phyloP scores from a whole-genome alignment of 2,113 vertebrate species.

The Neotoma lepida region DNA sequence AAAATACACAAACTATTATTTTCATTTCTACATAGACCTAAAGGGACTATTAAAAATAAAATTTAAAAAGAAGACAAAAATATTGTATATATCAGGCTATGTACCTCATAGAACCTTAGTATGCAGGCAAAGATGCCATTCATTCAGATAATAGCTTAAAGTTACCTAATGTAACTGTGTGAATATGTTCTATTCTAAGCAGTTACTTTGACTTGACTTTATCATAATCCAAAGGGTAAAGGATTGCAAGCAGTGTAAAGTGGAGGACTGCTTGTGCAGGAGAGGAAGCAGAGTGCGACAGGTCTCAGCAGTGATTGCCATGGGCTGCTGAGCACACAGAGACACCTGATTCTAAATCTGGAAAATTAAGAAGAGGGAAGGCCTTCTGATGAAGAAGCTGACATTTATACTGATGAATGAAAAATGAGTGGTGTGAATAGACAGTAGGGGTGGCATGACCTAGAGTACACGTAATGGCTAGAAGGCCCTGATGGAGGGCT shows the following conservation, averaged over 20 bases:
- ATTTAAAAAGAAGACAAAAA: background rate
- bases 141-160: background rate
- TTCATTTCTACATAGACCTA: background rate
- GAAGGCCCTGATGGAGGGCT: background rate
- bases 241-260: rapidly evolving
- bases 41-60: background rate
- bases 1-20: background rate
- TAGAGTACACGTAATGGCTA: background rate
- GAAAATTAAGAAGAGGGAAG: background rate
- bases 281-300: background rate
- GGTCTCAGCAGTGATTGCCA: background rate
- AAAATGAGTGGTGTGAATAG: background rate
- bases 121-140: background rate
- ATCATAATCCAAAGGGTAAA: background rate
- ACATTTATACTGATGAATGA: background rate
- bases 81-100: background rate
- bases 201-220: background rate
- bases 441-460: background rate
- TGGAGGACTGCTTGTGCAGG: background rate
- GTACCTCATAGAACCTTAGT: background rate
- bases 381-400: background rate
- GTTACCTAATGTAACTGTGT: background rate
- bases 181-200: background rate
- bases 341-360: background rate
- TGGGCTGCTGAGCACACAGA: background rate